phyloP scores from a whole-genome alignment of 1,140 invertebrate genomes.

The Drosophila arizonae region DNA sequence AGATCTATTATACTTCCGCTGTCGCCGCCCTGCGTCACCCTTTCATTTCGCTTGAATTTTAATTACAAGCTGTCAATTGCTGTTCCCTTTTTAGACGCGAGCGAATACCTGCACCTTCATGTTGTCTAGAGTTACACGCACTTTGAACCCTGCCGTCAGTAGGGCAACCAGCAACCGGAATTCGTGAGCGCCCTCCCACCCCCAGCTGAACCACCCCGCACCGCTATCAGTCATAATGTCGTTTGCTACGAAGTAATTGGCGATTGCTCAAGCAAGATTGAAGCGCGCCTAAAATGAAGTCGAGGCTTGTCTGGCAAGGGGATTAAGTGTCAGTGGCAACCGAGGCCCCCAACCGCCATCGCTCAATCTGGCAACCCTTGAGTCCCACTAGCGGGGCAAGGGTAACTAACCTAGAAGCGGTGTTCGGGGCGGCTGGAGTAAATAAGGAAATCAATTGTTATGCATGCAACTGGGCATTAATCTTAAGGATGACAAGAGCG shows the following conservation, averaged over 20 bases:
- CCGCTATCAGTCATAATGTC: conserved; percentile 31
- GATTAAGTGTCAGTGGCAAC: conserved; percentile 56
- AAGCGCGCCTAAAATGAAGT: conserved; percentile 24
- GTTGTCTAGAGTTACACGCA: conserved; percentile 29
- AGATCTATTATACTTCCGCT: background rate
- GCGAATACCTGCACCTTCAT: conserved; percentile 16
- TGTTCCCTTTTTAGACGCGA: background rate
- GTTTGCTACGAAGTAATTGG: conserved; percentile 35
- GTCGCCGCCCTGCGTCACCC: background rate
- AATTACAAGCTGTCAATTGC: conserved; percentile 27
- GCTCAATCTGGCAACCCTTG: background rate
- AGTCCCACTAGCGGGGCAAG: background rate
- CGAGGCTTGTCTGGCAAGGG: conserved; percentile 40
- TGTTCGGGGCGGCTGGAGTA: conserved; percentile 28
- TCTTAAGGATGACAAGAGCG: conserved; percentile 40
- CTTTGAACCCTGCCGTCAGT: conserved; percentile 13
- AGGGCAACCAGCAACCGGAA: conserved; percentile 4
- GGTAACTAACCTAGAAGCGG: background rate
- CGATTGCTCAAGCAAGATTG: conserved; percentile 27
- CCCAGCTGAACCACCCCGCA: conserved; percentile 5
- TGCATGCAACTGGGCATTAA: conserved; percentile 58
- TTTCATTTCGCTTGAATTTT: conserved; percentile 3
- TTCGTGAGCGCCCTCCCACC: background rate
- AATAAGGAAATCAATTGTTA: conserved; percentile 76
- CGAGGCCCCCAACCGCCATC: background rate